These are phyloP conservation scores for Tympanoctomys barrerae DNA, from an alignment of 2,797 vertebrate genomes.

Conservation along the genomic window DNA sequence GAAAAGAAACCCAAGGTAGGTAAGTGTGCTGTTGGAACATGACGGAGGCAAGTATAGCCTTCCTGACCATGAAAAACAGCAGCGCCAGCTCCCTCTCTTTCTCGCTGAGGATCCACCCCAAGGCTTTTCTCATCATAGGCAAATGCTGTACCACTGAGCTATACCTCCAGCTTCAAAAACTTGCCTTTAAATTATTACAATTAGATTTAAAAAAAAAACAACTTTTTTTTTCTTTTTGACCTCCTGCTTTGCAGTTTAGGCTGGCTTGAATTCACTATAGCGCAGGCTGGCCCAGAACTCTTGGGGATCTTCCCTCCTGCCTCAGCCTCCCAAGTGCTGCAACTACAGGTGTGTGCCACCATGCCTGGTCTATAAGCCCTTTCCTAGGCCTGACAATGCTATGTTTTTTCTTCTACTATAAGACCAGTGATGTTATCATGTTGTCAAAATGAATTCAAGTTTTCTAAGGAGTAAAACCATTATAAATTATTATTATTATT, in stretches of 20 bases:
- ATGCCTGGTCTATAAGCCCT: not conserved
- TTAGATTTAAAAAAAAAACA: not conserved
- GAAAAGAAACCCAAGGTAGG: slow-evolving; percentile 31
- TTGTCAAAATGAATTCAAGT: slow-evolving; percentile 49
- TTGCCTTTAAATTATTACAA: not conserved
- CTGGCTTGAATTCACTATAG: not conserved
- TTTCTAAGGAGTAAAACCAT: slow-evolving; percentile 41
- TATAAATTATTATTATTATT: slow-evolving; percentile 18
- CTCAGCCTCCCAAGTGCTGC: not conserved
- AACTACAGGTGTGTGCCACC: not conserved
- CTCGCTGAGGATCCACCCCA: not conserved
- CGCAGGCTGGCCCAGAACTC: not conserved
- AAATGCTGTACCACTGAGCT: no score
- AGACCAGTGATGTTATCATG: slow-evolving; percentile 21
- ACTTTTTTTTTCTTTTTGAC: not conserved
- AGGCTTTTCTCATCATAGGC: not conserved
- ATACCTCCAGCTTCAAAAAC: not conserved
- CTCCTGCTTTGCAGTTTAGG: not conserved
- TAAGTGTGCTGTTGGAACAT: not conserved
- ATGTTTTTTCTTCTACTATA: not conserved
- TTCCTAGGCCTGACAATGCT: not conserved
- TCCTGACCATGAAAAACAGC: slow-evolving; percentile 24
- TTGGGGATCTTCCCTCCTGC: not conserved
- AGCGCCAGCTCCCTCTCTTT: not conserved
- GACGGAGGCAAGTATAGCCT: slow-evolving; percentile 37